phyloP scores from a whole-genome alignment of 2,113 vertebrate species.

The Oncorhynchus masou region DNA sequence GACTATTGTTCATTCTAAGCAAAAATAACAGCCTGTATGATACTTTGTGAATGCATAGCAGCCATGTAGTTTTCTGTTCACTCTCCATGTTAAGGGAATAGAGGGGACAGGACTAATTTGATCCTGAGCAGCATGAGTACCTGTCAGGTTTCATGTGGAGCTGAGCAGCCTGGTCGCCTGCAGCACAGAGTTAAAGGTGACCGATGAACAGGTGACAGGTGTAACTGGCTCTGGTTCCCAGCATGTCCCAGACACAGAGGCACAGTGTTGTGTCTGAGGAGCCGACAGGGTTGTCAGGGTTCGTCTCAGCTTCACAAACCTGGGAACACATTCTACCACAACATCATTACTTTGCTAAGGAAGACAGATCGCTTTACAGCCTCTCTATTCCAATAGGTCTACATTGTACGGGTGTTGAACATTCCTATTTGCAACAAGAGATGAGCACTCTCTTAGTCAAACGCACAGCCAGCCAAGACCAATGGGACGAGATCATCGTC shows the following conservation, averaged over 20 bases:
- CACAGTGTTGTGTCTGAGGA: conserved; percentile 30
- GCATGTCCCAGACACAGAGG: conserved; percentile 24
- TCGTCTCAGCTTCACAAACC: conserved; percentile 43
- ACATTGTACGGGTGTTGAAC: conserved; percentile 3
- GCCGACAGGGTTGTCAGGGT: conserved; percentile 30
- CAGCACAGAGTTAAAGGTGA: conserved; percentile 44
- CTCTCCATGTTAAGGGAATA: not conserved
- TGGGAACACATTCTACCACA: conserved; percentile 12
- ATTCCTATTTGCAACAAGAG: not conserved
- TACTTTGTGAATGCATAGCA: too few relatives aligned
- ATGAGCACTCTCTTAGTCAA: too few relatives aligned
- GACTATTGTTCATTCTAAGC: too few relatives aligned
- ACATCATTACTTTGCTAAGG: conserved; percentile 21
- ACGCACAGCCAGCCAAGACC: too few relatives aligned
- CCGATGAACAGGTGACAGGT: conserved; percentile 25
- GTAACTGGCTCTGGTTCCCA: conserved; percentile 26
- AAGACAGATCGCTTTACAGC: not conserved
- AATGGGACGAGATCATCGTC: too few relatives aligned
- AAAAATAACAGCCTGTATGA: not conserved
- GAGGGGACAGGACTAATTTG: not conserved
- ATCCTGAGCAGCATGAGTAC: not conserved
- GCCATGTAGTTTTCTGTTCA: not conserved
- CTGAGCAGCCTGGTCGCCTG: not conserved
- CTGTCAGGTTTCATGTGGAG: not conserved
- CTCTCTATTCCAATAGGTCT: not conserved